Base-by-base conservation (phyloP, 2,888 invertebrate species). In the Lomographa bimaculata region DNA sequence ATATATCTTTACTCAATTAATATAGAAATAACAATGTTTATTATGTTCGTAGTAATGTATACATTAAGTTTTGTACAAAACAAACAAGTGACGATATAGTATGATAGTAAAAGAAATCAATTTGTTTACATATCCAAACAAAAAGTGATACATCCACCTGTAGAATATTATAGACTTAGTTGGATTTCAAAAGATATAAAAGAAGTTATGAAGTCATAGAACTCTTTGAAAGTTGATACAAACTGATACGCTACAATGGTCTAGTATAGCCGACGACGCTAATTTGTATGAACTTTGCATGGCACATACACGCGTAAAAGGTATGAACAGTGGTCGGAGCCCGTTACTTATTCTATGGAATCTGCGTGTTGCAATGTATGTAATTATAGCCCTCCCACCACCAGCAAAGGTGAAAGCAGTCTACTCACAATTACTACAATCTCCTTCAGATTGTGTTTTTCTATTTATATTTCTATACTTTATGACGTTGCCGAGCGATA, bases 301-400 rank as follows among this genome's bases (percentile, higher is more conserved):
- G 26, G 47, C 19, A 33, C 24, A 20, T 41, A 29, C 20, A 43
- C 30, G 32, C 49, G 46, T 56, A 41, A 47, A 50, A 54, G 47
- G 49, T 45, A 40, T 49, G 30, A 10, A 8, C 46, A 21, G 7
- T 20, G 14, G 14, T 14, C 12, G 2, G 0, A 12, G 5, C 14
- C 19, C 16, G 28, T 27, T 6, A 10, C 12, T 17, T 6, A 18
- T 33, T 39, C 19, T 18, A 20, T 35, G 29, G 41, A 29, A 35
- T 35, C 5, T 24, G 43, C 35, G 42, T 52, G 43, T 56, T 34
- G 39, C 46, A 56, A 60, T 49, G 20, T 46, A 60, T 49, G 20
- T 46, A 49, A 50, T 36, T 41, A 42, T 54, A 46, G 45, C 26
- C 12, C 47, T 42, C 48, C 53, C 50, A 47, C 54, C 40, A 43